Evolutionary conservation across 64 coral and sea anemone species (phyloP).

Genomic region (Porites australiensis): DNA sequence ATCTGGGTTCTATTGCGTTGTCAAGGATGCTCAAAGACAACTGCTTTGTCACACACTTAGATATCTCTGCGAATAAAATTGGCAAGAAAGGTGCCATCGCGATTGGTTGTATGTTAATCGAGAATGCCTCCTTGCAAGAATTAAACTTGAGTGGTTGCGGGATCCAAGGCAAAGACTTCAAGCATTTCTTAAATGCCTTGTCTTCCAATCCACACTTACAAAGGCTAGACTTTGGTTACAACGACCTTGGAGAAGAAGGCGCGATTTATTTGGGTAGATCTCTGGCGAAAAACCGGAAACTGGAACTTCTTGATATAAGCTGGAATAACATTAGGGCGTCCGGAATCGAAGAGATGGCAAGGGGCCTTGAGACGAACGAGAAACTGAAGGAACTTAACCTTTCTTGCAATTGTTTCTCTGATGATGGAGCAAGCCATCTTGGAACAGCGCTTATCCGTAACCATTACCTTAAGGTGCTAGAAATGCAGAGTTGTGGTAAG

Average conservation of each 20-base stretch:
- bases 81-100: constrained; percentile 37
- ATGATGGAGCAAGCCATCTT: constrained; percentile 43
- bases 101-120: constrained; percentile 41
- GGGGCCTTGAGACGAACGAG: constrained; percentile 33
- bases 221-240: constrained; percentile 48
- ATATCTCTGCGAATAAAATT: constrained; percentile 53
- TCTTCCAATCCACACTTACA: constrained; percentile 37
- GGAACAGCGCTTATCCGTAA: constrained; percentile 4
- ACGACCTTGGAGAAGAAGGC: constrained; percentile 56
- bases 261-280: constrained; percentile 29
- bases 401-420: constrained; percentile 68
- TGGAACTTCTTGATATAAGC: constrained; percentile 68
- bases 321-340: constrained; percentile 52
- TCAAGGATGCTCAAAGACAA: constrained; percentile 46
- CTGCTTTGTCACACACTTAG: constrained; percentile 49
- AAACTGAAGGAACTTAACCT: constrained; percentile 49
- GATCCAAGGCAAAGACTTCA: constrained; percentile 59
- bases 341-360: constrained; percentile 19
- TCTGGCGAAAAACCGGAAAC: not conserved
- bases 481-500: constrained; percentile 43
- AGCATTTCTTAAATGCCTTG: constrained; percentile 32
- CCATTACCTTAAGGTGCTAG: constrained; percentile 29
- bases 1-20: constrained; percentile 18
- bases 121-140: constrained; percentile 47
- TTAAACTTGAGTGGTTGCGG: constrained; percentile 51